These are phyloP conservation scores for Gastrophryne carolinensis DNA, from an alignment of 2,797 vertebrate species.

Conservation along the genomic window DNA sequence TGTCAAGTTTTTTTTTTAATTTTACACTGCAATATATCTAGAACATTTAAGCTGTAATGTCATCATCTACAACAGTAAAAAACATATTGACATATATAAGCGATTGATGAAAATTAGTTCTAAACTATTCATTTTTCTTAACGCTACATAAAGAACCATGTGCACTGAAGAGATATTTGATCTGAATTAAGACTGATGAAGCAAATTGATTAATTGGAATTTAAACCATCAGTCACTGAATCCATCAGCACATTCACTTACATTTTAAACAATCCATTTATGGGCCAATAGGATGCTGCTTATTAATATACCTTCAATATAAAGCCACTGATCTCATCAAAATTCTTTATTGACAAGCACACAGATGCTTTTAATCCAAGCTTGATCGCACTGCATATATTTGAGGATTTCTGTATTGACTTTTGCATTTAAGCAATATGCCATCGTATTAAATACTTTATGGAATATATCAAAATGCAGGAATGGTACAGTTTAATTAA, in stretches of 20 bases:
- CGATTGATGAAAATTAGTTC: conserved; percentile 90
- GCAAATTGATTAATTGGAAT: conserved; percentile 99
- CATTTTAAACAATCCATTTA: conserved; percentile 96
- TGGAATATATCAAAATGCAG: conserved; percentile 41
- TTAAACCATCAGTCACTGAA: conserved; percentile 95
- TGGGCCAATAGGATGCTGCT: conserved; percentile 80
- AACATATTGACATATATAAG: conserved; percentile 79
- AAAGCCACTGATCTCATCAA: conserved; percentile 72
- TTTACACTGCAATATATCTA: conserved; percentile 49
- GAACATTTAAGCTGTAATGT: conserved; percentile 74
- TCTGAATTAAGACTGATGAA: conserved; percentile 97
- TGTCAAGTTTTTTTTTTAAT: too few relatives aligned
- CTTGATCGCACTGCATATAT: conserved; percentile 76
- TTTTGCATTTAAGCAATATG: conserved; percentile 75
- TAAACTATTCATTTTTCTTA: conserved; percentile 90
- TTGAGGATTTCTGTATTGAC: conserved; percentile 73
- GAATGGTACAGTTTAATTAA: conserved; percentile 39
- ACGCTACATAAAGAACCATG: conserved; percentile 81
- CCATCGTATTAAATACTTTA: conserved; percentile 63
- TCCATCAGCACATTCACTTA: conserved; percentile 93
- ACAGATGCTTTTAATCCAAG: conserved; percentile 77
- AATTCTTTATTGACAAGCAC: conserved; percentile 76
- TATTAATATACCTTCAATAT: conserved; percentile 89
- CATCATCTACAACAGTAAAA: conserved; percentile 69
- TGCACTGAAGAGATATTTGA: conserved; percentile 93